Evolutionary conservation across 2,113 vertebrate species (phyloP).

Genomic region (Sinosuthora webbiana): DNA sequence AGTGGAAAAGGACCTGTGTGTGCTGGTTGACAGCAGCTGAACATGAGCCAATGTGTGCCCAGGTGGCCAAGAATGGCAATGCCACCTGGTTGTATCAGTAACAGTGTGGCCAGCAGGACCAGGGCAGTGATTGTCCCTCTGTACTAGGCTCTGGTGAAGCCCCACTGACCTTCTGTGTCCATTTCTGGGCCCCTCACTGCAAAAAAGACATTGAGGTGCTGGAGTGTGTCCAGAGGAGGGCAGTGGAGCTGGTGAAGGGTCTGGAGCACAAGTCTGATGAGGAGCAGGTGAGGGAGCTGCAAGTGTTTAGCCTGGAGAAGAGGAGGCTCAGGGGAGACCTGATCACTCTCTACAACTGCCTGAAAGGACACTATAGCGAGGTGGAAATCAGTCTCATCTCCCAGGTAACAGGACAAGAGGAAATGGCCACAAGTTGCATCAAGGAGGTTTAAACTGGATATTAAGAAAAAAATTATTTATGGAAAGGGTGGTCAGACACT

Average conservation of each 20-base stretch:
- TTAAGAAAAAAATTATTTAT: background rate
- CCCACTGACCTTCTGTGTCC: background rate
- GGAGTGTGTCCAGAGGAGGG: background rate
- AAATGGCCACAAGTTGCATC: background rate
- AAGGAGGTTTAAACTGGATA: background rate
- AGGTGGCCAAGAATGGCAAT: background rate
- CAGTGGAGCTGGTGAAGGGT: background rate
- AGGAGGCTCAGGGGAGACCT: background rate
- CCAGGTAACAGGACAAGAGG: background rate
- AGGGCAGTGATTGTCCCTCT: background rate
- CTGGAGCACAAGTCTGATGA: background rate
- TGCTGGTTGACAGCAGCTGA: background rate
- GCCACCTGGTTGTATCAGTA: background rate
- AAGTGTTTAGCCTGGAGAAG: background rate
- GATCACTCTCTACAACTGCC: background rate
- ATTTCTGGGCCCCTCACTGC: background rate
- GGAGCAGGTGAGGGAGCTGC: background rate
- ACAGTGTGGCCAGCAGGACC: background rate
- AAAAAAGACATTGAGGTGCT: background rate
- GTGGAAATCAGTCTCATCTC: background rate
- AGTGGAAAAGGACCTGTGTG: background rate
- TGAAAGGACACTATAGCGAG: background rate
- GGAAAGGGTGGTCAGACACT: background rate
- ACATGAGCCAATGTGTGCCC: background rate
- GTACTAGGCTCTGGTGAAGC: background rate